phyloP scores from a whole-genome alignment of 2,113 vertebrate genomes.

The Cebus imitator region DNA sequence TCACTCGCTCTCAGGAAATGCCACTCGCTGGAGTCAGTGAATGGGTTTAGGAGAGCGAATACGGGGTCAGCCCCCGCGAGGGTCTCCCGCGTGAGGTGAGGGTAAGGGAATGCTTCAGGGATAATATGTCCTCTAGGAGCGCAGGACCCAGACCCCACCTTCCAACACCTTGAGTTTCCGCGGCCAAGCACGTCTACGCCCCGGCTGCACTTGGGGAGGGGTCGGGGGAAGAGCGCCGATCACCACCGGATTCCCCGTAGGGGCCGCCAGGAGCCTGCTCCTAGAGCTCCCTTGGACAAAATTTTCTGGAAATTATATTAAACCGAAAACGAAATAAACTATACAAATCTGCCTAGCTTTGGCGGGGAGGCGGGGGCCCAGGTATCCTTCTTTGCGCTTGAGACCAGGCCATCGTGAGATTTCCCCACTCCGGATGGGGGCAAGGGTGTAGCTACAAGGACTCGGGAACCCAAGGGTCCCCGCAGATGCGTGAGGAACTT shows the following conservation, averaged over 20 bases:
- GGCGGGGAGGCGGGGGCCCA: neutral
- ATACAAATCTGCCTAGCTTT: neutral
- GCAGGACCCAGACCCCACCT: neutral
- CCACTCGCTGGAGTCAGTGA: neutral
- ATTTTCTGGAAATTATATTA: slow-evolving; percentile 24
- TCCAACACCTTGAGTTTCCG: neutral
- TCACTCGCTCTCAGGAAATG: neutral
- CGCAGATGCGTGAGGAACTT: slow-evolving; percentile 4
- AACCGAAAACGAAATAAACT: slow-evolving; percentile 16
- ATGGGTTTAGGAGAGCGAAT: neutral
- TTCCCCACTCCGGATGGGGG: rapidly evolving
- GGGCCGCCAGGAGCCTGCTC: neutral
- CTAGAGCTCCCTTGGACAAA: neutral
- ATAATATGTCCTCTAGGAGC: neutral
- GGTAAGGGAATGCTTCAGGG: neutral
- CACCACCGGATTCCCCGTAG: rapidly evolving
- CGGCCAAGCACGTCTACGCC: neutral
- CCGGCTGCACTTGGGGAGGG: neutral
- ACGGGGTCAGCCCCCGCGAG: neutral
- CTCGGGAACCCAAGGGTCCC: slow-evolving; percentile 71
- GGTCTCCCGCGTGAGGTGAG: neutral
- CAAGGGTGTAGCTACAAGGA: slow-evolving; percentile 56
- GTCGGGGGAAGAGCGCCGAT: neutral
- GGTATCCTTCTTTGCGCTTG: neutral
- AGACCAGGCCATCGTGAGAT: neutral